A percentile compares a stretch with the other conserved stretches of the same genome.
These are phyloP conservation scores for Plebejus argus DNA, from an alignment of 2,888 invertebrate genomes.

Conservation along the genomic window DNA sequence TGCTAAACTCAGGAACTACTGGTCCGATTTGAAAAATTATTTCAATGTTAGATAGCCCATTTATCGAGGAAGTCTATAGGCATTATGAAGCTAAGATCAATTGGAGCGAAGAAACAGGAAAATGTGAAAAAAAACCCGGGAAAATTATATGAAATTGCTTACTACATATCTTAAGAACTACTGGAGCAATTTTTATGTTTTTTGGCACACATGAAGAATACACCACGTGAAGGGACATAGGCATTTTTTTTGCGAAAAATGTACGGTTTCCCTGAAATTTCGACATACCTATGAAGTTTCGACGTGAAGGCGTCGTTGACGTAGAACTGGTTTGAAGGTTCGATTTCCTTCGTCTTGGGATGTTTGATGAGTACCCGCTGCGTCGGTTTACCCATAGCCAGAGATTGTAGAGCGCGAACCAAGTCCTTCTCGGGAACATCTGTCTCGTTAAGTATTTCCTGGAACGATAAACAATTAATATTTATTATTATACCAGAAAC, in stretches of 20 bases:
- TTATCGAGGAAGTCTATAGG: no score
- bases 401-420: conserved; percentile 96
- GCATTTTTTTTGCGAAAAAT: background rate
- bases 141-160: no score
- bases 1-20: no score
- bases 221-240: no score
- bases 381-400: conserved; percentile 98
- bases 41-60: no score
- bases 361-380: conserved; percentile 96
- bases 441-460: conserved; percentile 97
- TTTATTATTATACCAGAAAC: background rate
- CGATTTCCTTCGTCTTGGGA: conserved; percentile 98
- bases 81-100: no score
- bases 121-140: no score
- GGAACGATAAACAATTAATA: conserved; percentile 45
- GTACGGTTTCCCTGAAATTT: background rate
- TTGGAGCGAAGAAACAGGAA: no score
- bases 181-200: no score
- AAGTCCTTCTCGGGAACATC: conserved; percentile 99
- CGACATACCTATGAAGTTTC: conserved; percentile 90
- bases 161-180: no score
- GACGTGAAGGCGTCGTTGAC: conserved; percentile 99
- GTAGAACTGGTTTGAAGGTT: conserved; percentile 93
- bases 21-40: no score
- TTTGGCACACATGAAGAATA: no score